Percentiles rank a stretch among this genome's conserved stretches.
Evolutionary conservation across 2,888 invertebrate genomes (phyloP).

Genomic region (Anthrax anthrax): DNA sequence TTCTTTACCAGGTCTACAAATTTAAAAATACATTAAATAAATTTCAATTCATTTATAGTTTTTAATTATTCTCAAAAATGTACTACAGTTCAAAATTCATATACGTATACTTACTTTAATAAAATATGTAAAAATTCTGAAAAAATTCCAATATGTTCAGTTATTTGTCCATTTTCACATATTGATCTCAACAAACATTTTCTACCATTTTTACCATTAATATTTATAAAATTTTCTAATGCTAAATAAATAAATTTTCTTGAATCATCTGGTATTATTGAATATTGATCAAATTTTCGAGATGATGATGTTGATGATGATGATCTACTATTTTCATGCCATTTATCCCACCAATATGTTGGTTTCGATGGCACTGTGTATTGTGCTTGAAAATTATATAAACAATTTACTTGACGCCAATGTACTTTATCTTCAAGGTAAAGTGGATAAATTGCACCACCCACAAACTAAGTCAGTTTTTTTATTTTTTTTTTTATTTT

Average conservation of each 20-base stretch:
- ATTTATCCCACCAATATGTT: slow-evolving; percentile 26
- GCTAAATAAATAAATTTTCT: slow-evolving; percentile 22
- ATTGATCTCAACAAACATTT: slow-evolving; percentile 25
- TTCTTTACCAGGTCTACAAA: slow-evolving; percentile 18
- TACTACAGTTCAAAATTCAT: no score
- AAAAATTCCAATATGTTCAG: slow-evolving; percentile 22
- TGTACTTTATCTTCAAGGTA: slow-evolving; percentile 21
- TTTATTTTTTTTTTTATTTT: no score
- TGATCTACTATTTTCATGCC: slow-evolving; percentile 18
- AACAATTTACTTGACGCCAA: slow-evolving; percentile 23
- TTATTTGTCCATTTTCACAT: slow-evolving; percentile 27
- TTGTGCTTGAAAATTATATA: slow-evolving; percentile 20
- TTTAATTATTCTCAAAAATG: not conserved
- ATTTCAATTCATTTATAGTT: not conserved
- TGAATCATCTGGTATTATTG: slow-evolving; percentile 19
- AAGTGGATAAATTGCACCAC: slow-evolving; percentile 21
- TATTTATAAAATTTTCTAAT: slow-evolving; percentile 23
- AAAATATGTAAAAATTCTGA: slow-evolving; percentile 23
- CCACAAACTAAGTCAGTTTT: slow-evolving; percentile 15
- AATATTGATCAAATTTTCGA: slow-evolving; percentile 1
- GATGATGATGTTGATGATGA: no score
- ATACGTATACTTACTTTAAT: slow-evolving; percentile 19
- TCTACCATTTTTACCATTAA: slow-evolving; percentile 17
- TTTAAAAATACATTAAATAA: not conserved
- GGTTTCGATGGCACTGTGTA: slow-evolving; percentile 23